phyloP scores from a whole-genome alignment of 2,113 vertebrate genomes.

The Oncorhynchus tshawytscha region DNA sequence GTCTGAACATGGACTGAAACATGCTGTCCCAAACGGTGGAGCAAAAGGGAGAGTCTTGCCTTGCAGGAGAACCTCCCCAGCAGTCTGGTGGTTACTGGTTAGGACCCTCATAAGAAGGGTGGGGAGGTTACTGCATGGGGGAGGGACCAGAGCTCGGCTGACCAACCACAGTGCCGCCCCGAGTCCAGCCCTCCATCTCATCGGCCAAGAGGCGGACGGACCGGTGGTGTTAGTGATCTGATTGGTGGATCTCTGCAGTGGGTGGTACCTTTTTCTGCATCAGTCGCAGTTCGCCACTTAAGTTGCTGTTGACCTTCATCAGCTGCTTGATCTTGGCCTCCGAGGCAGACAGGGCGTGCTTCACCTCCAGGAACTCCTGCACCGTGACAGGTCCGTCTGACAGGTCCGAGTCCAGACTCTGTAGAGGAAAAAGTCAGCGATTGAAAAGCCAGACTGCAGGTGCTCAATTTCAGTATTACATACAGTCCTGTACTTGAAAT shows the following conservation, averaged over 20 bases:
- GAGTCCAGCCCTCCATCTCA: conserved; percentile 40
- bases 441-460: no score
- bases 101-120: conserved; percentile 2
- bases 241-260: conserved; percentile 48
- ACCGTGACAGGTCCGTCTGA: conserved; percentile 89
- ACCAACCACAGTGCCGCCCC: conserved; percentile 36
- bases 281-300: conserved; percentile 93
- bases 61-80: conserved; percentile 17
- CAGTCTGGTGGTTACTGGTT: conserved; percentile 4
- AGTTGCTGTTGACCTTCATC: conserved; percentile 94
- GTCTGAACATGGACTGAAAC: conserved; percentile 32
- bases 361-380: conserved; percentile 93
- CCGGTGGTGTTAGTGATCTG: conserved; percentile 63
- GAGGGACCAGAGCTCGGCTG: conserved; percentile 23
- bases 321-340: conserved; percentile 96
- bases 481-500: no score
- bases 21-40: conserved; percentile 54
- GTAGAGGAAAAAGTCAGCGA: conserved; percentile 27
- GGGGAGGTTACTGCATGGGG: neutral
- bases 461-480: no score
- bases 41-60: conserved; percentile 29
- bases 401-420: conserved; percentile 94
- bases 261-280: conserved; percentile 97
- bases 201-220: neutral
- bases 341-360: conserved; percentile 88